Base-by-base conservation (phyloP, 1,140 invertebrate genomes). In the Aphelinus atriplicis region DNA sequence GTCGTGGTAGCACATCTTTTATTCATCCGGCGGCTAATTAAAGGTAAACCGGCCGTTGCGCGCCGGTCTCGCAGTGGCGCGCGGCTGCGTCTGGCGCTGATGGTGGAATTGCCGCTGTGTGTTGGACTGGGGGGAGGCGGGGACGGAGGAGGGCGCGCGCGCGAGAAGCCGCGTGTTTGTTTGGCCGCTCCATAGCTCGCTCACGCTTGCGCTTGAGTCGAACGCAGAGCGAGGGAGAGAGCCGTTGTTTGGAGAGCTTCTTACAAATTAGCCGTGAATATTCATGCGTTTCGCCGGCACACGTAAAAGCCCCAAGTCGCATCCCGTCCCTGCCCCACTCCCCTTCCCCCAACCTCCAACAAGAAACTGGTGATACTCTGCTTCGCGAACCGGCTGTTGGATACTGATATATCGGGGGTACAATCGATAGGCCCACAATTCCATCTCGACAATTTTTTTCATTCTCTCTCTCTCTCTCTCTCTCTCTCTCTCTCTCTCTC, bases 221-320 rank as follows among this genome's bases (percentile, higher is more conserved):
- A 26, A 26, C 26, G 26, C 26, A 26, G 26, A 26, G 26, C 26
- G 26, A 26, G 26, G 26, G 26, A 26, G 48, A 60, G 65, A 42
- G 77, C 70, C 81, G 78, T 81, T 84, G 83, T 86, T 84, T 84
- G 79, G 78, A 80, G 79, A 84, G 82, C 80, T 85, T 81, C 82
- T 85, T 86, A 88, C 83, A 85, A 86, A 85, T 85, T 86, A 86
- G 78, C 80, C 78, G 82, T 86, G 83, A 86, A 88, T 86, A 87
- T 84, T 86, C 83, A 85, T 85, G 80, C 79, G 50, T 74, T 26
- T 26, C 66, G 48, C 61, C 65, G 48, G 47, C 9, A 48, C 58
- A 58, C 62, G 58, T 66, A 73, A 68, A 6, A 4, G 51, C 10
- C 64, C 57, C 42, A 47, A 61, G 26, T 46, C 60, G 48, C 56